Percentiles rank a stretch among this genome's conserved stretches.
Conservation (phyloP, 23 tunicate genomes). For the Halocynthia roretzi region DNA sequence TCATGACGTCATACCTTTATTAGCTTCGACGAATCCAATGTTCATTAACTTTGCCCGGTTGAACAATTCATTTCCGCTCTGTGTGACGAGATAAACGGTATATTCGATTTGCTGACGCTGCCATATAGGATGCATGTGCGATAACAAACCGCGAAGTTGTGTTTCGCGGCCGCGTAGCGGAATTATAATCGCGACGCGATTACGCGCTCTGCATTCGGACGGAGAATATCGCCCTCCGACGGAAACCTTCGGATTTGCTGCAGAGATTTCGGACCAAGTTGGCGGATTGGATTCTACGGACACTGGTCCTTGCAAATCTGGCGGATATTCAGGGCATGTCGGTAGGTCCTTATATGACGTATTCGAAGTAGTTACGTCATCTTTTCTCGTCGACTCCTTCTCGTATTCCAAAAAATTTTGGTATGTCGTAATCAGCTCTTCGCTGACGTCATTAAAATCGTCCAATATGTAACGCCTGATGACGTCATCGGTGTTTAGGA, state of each 20-base stretch:
- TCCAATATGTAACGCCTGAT: no score
- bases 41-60: conserved; percentile 60
- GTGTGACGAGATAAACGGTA: conserved; percentile 35
- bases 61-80: conserved; percentile 18
- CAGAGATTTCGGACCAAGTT: neutral
- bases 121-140: conserved; percentile 58
- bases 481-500: no score
- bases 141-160: conserved; percentile 28
- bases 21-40: conserved; percentile 49
- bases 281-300: neutral
- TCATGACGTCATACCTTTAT: conserved; percentile 5
- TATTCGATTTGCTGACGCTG: conserved; percentile 66
- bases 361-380: no score
- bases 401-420: no score
- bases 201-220: conserved; percentile 26
- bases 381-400: no score
- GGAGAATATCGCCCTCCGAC: conserved; percentile 22
- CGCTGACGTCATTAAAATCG: no score
- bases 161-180: conserved; percentile 31
- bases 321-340: no score
- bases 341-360: no score
- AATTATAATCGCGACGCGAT: conserved; percentile 47
- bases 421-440: no score
- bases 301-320: no score
- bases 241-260: neutral